phyloP scores from a whole-genome alignment of 2,888 invertebrate genomes.

The Apamea epomidion region DNA sequence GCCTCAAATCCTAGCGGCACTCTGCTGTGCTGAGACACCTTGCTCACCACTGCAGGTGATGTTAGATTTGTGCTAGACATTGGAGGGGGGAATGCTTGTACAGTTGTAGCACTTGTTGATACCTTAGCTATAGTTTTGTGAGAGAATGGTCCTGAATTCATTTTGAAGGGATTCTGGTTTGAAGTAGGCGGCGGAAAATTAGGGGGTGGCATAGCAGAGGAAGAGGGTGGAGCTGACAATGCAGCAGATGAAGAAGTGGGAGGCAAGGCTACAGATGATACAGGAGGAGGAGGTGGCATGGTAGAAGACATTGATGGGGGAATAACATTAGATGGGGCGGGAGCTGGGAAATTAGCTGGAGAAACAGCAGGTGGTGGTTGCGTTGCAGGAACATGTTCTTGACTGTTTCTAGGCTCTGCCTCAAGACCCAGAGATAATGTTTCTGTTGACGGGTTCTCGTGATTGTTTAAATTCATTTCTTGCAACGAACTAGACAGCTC shows the following conservation, averaged over 20 bases:
- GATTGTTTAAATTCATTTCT: constrained; percentile 82
- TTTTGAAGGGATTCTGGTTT: constrained; percentile 85
- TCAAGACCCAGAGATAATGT: constrained; percentile 58
- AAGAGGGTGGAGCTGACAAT: constrained; percentile 50
- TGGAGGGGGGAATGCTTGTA: constrained; percentile 76
- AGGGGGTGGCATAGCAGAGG: constrained; percentile 71
- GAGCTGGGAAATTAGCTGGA: constrained; percentile 68
- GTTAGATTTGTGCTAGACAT: constrained; percentile 79
- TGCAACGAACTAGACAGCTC: constrained; percentile 81
- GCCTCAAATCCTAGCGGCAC: constrained; percentile 86
- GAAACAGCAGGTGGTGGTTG: constrained; percentile 68
- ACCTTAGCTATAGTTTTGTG: constrained; percentile 83
- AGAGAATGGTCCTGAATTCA: constrained; percentile 84
- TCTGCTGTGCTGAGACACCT: constrained; percentile 80
- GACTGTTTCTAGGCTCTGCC: constrained; percentile 56
- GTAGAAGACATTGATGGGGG: constrained; percentile 45
- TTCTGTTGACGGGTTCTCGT: constrained; percentile 74
- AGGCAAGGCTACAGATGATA: constrained; percentile 53
- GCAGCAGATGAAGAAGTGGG: constrained; percentile 50
- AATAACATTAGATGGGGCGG: constrained; percentile 50
- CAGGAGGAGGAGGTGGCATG: constrained; percentile 64
- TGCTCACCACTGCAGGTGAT: constrained; percentile 81
- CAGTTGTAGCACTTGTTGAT: constrained; percentile 67
- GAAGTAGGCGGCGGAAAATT: constrained; percentile 74
- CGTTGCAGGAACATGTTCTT: constrained; percentile 57